These are phyloP conservation scores for Polypterus bichir DNA, from an alignment of 2,113 vertebrate genomes.

Conservation along the genomic window DNA sequence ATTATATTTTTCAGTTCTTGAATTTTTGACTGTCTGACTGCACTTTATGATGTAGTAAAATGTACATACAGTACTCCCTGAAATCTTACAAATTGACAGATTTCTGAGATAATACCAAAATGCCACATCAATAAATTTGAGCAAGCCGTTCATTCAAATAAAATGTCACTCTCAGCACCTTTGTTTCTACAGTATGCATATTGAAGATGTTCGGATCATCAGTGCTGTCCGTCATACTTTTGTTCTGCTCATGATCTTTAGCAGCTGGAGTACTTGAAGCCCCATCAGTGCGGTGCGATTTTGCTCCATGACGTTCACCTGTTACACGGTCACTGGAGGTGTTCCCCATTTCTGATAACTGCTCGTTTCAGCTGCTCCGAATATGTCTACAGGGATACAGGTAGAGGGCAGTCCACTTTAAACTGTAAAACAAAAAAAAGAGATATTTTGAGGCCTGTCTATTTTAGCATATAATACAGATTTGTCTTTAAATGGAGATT, in stretches of 20 bases:
- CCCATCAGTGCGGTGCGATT: constrained; percentile 69
- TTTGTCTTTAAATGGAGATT: no score
- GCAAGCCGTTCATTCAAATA: neutral
- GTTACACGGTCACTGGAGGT: constrained; percentile 75
- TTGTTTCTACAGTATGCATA: constrained; percentile 61
- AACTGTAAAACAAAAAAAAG: no score
- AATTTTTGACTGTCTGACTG: no score
- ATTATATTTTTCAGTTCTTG: no score
- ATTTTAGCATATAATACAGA: no score
- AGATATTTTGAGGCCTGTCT: no score
- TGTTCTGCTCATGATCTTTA: constrained; percentile 73
- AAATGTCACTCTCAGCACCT: constrained; percentile 45
- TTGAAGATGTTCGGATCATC: constrained; percentile 90
- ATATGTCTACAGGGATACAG: no score
- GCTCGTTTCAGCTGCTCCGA: neutral
- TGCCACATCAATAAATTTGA: neutral
- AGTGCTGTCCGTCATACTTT: constrained; percentile 88
- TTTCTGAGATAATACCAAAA: neutral
- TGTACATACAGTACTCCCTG: neutral
- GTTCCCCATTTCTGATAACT: constrained; percentile 68
- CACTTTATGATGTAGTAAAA: neutral
- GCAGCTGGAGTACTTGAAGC: constrained; percentile 34
- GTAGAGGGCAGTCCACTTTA: no score
- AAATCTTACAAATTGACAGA: neutral
- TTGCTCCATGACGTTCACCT: constrained; percentile 73